Evolutionary conservation across 1,140 invertebrate genomes (phyloP).

Genomic region (Andricus grossulariae): DNA sequence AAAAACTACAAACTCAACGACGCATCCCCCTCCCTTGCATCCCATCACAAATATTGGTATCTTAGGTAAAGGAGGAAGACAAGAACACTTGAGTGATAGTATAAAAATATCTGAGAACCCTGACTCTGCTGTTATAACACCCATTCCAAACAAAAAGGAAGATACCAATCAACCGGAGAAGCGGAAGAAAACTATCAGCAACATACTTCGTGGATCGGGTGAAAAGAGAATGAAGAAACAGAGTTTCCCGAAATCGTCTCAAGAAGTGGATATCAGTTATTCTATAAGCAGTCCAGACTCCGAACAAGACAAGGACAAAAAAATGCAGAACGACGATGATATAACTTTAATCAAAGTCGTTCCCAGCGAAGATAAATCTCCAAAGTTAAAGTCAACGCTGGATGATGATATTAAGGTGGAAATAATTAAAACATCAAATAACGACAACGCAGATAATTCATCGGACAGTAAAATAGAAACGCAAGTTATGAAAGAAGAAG

Average conservation of each 20-base stretch:
- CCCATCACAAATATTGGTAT: slow-evolving; percentile 72
- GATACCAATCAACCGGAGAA: slow-evolving; percentile 63
- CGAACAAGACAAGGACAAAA: slow-evolving; percentile 69
- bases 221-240: slow-evolving; percentile 71
- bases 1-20: slow-evolving; percentile 67
- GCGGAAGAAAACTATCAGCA: slow-evolving; percentile 70
- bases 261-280: slow-evolving; percentile 66
- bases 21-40: slow-evolving; percentile 71
- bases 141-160: slow-evolving; percentile 72
- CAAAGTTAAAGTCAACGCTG: slow-evolving; percentile 55
- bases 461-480: slow-evolving; percentile 60
- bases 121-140: slow-evolving; percentile 72
- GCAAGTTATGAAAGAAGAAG: slow-evolving; percentile 54
- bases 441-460: slow-evolving; percentile 51
- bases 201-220: slow-evolving; percentile 65
- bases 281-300: slow-evolving; percentile 68
- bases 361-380: slow-evolving; percentile 64
- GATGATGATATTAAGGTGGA: slow-evolving; percentile 74
- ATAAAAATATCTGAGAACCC: slow-evolving; percentile 74
- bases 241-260: slow-evolving; percentile 64
- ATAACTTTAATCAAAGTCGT: slow-evolving; percentile 74
- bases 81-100: slow-evolving; percentile 64
- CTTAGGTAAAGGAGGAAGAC: slow-evolving; percentile 60
- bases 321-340: slow-evolving; percentile 71
- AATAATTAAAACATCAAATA: slow-evolving; percentile 64